phyloP scores from a whole-genome alignment of 2,888 invertebrate genomes.

The Ornithoptera priamus region DNA sequence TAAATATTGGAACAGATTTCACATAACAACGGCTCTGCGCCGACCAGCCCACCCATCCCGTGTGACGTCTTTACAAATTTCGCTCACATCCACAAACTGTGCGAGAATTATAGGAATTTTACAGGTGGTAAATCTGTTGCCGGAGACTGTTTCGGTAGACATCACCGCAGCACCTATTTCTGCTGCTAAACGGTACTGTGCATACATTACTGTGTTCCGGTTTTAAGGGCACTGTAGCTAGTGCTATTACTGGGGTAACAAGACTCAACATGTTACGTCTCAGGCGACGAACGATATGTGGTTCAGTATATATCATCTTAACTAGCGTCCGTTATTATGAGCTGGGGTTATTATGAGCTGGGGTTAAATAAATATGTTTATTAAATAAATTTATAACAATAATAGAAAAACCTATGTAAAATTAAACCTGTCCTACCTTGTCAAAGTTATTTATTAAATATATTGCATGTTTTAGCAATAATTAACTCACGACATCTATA shows the following conservation, averaged over 20 bases:
- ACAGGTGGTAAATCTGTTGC: background rate
- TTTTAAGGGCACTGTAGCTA: too few species aligned
- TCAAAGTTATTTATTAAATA: slow-evolving; percentile 14
- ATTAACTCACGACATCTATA: slow-evolving; percentile 31
- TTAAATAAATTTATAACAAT: background rate
- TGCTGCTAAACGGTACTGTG: too few species aligned
- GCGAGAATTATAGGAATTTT: background rate
- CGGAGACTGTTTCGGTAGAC: too few species aligned
- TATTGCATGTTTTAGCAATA: slow-evolving; percentile 17
- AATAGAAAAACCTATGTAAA: background rate
- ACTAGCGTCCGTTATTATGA: too few species aligned
- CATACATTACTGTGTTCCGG: too few species aligned
- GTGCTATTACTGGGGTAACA: too few species aligned
- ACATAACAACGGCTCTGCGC: slow-evolving; percentile 12
- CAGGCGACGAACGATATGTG: too few species aligned
- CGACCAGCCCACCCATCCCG: slow-evolving; percentile 7
- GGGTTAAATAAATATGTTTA: too few species aligned
- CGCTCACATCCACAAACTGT: background rate
- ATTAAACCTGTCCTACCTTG: background rate
- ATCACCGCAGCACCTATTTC: too few species aligned
- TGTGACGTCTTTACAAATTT: background rate
- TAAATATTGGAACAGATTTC: slow-evolving; percentile 63
- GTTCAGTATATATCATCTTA: too few species aligned
- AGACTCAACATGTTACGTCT: too few species aligned
- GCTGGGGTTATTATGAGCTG: too few species aligned